phyloP scores from a whole-genome alignment of 2,797 vertebrate species.

The Enoplosus armatus region DNA sequence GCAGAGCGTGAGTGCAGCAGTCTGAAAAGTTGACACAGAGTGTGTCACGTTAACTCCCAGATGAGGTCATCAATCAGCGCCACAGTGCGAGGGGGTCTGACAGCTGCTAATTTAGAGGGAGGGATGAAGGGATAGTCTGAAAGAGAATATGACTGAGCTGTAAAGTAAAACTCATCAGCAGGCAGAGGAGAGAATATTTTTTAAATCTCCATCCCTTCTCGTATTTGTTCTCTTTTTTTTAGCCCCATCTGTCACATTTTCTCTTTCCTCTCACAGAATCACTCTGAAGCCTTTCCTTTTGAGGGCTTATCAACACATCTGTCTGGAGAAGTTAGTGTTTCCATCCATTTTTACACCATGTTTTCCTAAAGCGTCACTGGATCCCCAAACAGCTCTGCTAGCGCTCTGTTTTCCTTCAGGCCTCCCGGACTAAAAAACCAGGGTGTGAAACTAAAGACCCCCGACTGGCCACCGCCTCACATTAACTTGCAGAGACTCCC shows the following conservation, averaged over 20 bases:
- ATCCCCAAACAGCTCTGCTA: conserved; percentile 65
- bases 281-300: conserved; percentile 47
- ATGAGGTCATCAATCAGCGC: conserved; percentile 85
- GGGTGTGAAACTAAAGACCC: conserved; percentile 79
- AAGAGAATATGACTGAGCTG: conserved; percentile 54
- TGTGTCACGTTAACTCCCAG: conserved; percentile 83
- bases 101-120: conserved; percentile 73
- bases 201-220: conserved; percentile 13
- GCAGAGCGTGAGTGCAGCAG: conserved; percentile 24
- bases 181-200: conserved; percentile 35
- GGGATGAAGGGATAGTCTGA: conserved; percentile 46
- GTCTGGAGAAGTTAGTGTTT: conserved; percentile 79
- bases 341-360: conserved; percentile 81
- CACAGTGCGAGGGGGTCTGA: conserved; percentile 57
- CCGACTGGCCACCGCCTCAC: conserved; percentile 50
- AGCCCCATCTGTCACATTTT: conserved; percentile 38
- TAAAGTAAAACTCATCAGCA: conserved; percentile 30
- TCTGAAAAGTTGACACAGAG: conserved; percentile 65
- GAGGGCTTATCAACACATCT: conserved; percentile 82
- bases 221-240: conserved; percentile 2
- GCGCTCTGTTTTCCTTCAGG: conserved; percentile 59
- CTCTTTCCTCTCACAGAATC: conserved; percentile 35
- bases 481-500: conserved; percentile 57
- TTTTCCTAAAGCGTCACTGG: conserved; percentile 80
- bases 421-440: conserved; percentile 49